Evolutionary conservation across 2,888 invertebrate genomes (phyloP).

Genomic region (Stenodema calcarata): DNA sequence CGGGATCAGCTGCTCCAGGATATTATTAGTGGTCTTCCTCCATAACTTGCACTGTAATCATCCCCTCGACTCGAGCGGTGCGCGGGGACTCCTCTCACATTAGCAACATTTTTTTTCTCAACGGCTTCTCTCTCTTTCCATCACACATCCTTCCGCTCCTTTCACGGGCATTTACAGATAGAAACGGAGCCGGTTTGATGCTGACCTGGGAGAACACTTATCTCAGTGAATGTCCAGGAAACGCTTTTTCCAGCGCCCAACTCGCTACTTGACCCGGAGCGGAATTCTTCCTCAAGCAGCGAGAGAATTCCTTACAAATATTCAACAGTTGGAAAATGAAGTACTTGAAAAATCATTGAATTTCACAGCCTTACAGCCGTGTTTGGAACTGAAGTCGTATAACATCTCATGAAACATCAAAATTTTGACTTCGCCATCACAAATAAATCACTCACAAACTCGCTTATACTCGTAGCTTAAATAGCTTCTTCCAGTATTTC

Average conservation of each 20-base stretch:
- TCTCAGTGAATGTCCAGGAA: not conserved
- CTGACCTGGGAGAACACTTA: not conserved
- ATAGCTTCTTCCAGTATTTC: no score
- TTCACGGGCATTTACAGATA: not conserved
- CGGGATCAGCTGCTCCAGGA: not conserved
- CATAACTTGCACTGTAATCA: not conserved
- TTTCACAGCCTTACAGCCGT: no score
- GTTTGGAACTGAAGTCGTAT: no score
- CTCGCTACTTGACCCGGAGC: no score
- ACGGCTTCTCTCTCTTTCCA: not conserved
- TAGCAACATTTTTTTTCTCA: not conserved
- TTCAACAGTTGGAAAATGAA: no score
- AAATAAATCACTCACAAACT: no score
- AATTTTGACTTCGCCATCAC: no score
- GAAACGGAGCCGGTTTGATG: not conserved
- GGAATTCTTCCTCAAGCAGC: no score
- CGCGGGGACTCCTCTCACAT: not conserved
- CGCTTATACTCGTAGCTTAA: no score
- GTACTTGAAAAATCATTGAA: no score
- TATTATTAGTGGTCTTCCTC: not conserved
- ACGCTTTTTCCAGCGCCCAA: not conserved
- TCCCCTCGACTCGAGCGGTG: not conserved
- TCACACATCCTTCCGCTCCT: not conserved
- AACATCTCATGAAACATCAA: no score
- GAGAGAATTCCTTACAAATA: no score